Evolutionary conservation across 1,140 invertebrate genomes (phyloP).

Genomic region (Bathynomus jamesi): DNA sequence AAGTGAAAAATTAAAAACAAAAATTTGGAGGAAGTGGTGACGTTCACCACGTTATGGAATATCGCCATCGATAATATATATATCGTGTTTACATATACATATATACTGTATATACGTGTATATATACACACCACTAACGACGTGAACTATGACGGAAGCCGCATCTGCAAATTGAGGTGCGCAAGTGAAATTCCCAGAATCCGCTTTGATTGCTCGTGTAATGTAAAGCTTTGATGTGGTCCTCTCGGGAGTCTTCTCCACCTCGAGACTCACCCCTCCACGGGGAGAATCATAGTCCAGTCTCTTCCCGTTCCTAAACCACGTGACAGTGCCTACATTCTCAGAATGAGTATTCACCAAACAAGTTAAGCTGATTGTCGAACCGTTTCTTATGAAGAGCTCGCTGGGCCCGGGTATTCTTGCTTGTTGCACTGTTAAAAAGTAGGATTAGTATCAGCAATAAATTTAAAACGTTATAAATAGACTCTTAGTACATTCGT

Average conservation of each 20-base stretch:
- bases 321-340: conserved; percentile 47
- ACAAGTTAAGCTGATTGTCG: conserved; percentile 51
- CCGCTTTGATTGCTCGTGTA: conserved; percentile 69
- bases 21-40: too few relatives aligned
- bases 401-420: conserved; percentile 9
- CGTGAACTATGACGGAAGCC: conserved; percentile 76
- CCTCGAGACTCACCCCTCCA: conserved; percentile 76
- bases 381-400: conserved; percentile 12
- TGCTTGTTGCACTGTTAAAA: conserved; percentile 10
- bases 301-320: conserved; percentile 13
- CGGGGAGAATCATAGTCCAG: conserved; percentile 20
- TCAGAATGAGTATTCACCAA: conserved; percentile 72
- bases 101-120: background rate
- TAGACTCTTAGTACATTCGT: too few relatives aligned
- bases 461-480: too few relatives aligned
- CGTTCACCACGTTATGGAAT: too few relatives aligned
- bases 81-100: background rate
- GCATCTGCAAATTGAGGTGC: conserved; percentile 59
- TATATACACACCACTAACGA: conserved; percentile 67
- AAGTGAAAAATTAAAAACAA: too few relatives aligned
- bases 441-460: too few relatives aligned
- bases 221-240: conserved; percentile 82
- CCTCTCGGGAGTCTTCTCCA: conserved; percentile 70
- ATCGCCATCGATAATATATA: too few relatives aligned
- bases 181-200: conserved; percentile 58